Percentiles rank a stretch among this genome's conserved stretches.
Conservation (phyloP, 2,888 invertebrate genomes). For the Teleiodes luculella region DNA sequence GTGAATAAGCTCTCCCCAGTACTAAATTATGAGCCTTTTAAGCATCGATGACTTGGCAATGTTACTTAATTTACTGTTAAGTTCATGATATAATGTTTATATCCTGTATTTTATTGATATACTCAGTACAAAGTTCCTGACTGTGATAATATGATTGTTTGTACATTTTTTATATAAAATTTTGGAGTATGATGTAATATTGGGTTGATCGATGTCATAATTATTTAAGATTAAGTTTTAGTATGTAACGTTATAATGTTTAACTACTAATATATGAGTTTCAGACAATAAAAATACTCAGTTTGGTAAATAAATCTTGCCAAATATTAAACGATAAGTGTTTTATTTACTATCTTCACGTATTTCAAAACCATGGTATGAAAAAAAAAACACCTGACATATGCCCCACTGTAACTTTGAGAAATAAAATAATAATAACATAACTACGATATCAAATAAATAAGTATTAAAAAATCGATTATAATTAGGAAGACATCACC, state of each 20-base stretch:
- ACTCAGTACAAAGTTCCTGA: slow-evolving; percentile 38
- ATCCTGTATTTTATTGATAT: not conserved
- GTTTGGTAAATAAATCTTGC: slow-evolving; percentile 21
- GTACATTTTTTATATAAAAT: slow-evolving; percentile 14
- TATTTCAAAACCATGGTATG: not conserved
- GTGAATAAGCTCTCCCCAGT: not conserved
- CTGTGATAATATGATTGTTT: slow-evolving; percentile 41
- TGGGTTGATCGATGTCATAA: slow-evolving; percentile 20
- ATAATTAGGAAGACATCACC: too few species aligned
- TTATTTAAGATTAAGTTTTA: not conserved
- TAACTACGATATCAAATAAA: not conserved
- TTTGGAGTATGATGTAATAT: slow-evolving; percentile 5
- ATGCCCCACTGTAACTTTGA: too few species aligned
- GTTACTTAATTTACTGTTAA: not conserved
- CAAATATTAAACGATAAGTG: slow-evolving; percentile 3
- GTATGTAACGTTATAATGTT: not conserved
- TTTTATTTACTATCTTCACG: slow-evolving; percentile 13
- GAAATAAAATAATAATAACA: not conserved
- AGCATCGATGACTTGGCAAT: slow-evolving; percentile 25
- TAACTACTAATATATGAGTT: not conserved
- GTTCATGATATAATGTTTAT: not conserved
- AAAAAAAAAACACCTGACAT: not conserved
- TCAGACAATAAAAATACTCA: not conserved
- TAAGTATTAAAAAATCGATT: not conserved
- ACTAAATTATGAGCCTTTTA: not conserved